Conservation (phyloP, 2,797 vertebrate species). For the Acanthis flammea region DNA sequence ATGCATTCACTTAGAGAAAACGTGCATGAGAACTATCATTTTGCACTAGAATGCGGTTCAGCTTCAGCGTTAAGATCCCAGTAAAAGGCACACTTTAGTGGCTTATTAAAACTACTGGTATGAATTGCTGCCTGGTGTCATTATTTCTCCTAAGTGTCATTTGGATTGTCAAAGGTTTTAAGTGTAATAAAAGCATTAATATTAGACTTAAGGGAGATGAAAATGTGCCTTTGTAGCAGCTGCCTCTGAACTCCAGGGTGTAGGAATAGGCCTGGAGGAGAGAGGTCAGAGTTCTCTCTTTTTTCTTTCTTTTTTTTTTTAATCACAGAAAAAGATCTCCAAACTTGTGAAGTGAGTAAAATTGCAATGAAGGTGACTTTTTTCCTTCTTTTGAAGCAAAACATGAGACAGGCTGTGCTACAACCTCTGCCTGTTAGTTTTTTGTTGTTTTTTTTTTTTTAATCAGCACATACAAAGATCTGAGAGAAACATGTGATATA, state of each 20-base stretch:
- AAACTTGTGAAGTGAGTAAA: background rate
- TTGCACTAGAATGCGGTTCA: background rate
- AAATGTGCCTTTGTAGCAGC: background rate
- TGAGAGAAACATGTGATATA: background rate
- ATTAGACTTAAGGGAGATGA: background rate
- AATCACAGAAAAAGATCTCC: background rate
- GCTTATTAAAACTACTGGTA: background rate
- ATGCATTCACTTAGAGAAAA: background rate
- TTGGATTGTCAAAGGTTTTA: background rate
- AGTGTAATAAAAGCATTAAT: background rate
- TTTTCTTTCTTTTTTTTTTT: background rate
- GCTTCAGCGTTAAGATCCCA: background rate
- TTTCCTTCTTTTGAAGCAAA: background rate
- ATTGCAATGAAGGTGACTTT: background rate
- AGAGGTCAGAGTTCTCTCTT: background rate
- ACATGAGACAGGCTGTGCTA: background rate
- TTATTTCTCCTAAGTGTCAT: background rate
- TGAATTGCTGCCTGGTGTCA: background rate
- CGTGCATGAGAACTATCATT: background rate
- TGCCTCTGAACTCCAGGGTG: background rate
- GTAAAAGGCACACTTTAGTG: background rate
- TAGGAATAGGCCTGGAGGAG: background rate
- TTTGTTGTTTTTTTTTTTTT: background rate
- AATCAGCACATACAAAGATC: background rate
- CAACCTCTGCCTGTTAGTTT: background rate